Percentiles rank a stretch among this genome's conserved stretches.
phyloP scores from a whole-genome alignment of 2,113 vertebrate species.

The Microtus ochrogaster region DNA sequence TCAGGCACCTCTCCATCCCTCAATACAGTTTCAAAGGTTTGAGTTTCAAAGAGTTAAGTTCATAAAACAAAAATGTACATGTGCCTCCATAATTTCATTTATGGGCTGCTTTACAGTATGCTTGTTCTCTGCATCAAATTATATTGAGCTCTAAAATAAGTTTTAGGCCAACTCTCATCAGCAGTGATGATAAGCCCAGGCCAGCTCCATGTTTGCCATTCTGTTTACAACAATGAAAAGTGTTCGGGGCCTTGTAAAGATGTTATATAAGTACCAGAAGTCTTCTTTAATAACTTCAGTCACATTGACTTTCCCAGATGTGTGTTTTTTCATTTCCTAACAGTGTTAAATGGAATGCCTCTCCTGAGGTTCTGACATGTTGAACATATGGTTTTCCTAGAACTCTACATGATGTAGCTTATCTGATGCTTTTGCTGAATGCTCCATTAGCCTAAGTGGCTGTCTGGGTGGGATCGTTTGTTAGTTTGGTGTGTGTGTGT shows the following conservation, averaged over 20 bases:
- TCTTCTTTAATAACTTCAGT: slow-evolving; percentile 13
- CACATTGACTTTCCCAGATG: neutral
- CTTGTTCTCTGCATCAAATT: neutral
- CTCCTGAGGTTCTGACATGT: neutral
- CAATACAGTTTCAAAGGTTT: slow-evolving; percentile 3
- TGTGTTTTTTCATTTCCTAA: neutral
- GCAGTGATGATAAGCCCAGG: neutral
- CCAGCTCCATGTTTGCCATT: neutral
- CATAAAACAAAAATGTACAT: neutral
- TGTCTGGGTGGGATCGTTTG: neutral
- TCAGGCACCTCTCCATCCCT: neutral
- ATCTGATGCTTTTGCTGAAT: neutral
- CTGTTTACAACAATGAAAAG: slow-evolving; percentile 19
- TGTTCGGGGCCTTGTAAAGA: neutral
- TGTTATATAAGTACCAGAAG: neutral
- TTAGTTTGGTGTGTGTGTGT: neutral
- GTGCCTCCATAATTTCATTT: neutral
- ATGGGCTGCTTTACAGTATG: neutral
- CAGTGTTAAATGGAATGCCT: neutral
- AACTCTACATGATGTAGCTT: neutral
- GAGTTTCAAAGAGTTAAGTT: neutral
- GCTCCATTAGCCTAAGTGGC: neutral
- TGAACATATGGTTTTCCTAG: neutral
- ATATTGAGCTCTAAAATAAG: neutral
- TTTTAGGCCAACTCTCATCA: neutral